Percentiles rank a stretch among this genome's conserved stretches.
Evolutionary conservation across 1,140 invertebrate genomes (phyloP).

Genomic region (Ostrea edulis): DNA sequence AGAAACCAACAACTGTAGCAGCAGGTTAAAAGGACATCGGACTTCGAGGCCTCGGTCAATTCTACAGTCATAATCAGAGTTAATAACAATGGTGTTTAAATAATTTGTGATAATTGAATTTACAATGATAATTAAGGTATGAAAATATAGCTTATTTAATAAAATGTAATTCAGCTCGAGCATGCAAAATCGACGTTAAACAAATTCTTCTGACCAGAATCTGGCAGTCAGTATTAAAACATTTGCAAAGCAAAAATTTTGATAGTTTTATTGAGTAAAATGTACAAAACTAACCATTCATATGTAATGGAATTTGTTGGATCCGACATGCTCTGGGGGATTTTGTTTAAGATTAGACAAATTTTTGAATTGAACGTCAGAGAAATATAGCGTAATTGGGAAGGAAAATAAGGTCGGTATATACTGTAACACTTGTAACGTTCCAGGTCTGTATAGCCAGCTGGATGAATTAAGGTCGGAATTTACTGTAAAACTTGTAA

Average conservation of each 20-base stretch:
- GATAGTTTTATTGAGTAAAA: background rate
- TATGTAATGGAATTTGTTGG: no score
- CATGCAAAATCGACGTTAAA: constrained; percentile 33
- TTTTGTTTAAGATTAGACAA: no score
- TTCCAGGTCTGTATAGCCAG: no score
- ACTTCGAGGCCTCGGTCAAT: background rate
- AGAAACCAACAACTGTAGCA: background rate
- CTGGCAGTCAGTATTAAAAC: background rate
- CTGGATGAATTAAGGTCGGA: no score
- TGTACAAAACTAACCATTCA: background rate
- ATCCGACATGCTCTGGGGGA: no score
- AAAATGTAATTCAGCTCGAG: background rate
- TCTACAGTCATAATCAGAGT: background rate
- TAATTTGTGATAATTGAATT: background rate
- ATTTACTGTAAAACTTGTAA: no score
- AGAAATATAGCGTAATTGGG: no score
- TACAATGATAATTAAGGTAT: background rate
- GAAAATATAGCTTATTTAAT: background rate
- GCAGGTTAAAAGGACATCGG: background rate
- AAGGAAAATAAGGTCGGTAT: no score
- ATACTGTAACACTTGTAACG: no score
- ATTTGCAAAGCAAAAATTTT: background rate
- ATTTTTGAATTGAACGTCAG: no score
- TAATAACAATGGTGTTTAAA: background rate
- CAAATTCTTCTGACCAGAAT: background rate